Evolutionary conservation across 1,140 invertebrate genomes (phyloP).

Genomic region (Globodera rostochiensis): DNA sequence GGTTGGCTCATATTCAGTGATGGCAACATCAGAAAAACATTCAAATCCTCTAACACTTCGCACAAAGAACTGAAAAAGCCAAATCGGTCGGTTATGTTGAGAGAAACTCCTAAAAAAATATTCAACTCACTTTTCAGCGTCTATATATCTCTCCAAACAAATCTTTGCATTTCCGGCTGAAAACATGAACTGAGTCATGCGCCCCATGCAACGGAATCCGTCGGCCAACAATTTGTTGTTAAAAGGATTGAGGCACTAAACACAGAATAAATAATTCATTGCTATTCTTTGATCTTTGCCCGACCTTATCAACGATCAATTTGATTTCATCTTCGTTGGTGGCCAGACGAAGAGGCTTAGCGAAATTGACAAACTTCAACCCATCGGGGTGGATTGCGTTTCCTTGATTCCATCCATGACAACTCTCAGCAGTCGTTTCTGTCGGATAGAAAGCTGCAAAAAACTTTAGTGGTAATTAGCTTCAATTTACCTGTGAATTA

Average conservation of each 20-base stretch:
- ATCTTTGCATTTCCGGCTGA: constrained; percentile 52
- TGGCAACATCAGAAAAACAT: constrained; percentile 50
- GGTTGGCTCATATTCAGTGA: constrained; percentile 37
- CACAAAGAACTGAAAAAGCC: constrained; percentile 32
- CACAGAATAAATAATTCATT: not conserved
- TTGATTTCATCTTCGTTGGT: constrained; percentile 39
- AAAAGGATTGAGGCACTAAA: constrained; percentile 35
- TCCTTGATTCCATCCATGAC: constrained; percentile 38
- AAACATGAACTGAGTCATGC: constrained; percentile 47
- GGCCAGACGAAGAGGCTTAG: constrained; percentile 37
- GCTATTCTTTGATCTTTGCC: not conserved
- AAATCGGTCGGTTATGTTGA: not conserved
- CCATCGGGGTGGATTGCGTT: constrained; percentile 31
- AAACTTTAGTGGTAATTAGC: not conserved
- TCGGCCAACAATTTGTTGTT: constrained; percentile 29
- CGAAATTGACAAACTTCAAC: constrained; percentile 28
- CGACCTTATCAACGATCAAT: constrained; percentile 35
- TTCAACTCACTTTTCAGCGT: not conserved
- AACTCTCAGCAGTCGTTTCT: not conserved
- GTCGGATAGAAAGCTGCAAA: constrained; percentile 10
- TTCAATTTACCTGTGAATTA: no score
- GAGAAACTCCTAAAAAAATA: constrained; percentile 4
- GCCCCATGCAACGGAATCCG: constrained; percentile 36
- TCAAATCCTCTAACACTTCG: constrained; percentile 43
- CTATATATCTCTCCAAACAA: constrained; percentile 30